These are phyloP conservation scores for Lophotriccus pileatus DNA, from an alignment of 2,797 vertebrate species.

Conservation along the genomic window DNA sequence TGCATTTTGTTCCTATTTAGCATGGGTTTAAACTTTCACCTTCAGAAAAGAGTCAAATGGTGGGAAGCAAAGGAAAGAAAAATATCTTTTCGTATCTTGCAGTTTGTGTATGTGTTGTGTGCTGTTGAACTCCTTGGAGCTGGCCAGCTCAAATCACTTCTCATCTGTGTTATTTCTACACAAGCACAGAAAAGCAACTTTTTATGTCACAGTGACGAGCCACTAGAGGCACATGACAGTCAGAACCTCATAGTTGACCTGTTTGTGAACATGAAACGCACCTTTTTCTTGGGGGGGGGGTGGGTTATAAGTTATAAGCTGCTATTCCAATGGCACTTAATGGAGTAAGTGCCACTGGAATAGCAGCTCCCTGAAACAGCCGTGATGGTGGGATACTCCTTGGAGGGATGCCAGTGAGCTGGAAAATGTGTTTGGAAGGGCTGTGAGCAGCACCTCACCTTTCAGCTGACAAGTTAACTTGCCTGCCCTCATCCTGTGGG, in stretches of 20 bases:
- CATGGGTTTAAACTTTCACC: background rate
- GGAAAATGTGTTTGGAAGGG: background rate
- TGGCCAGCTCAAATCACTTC: background rate
- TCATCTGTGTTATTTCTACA: background rate
- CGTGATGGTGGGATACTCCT: background rate
- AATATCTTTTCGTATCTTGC: background rate
- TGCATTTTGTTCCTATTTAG: background rate
- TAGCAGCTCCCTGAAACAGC: background rate
- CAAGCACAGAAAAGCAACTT: background rate
- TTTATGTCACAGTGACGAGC: background rate
- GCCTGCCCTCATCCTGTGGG: background rate
- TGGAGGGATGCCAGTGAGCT: background rate
- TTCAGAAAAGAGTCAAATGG: background rate
- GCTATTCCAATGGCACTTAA: too few relatives aligned
- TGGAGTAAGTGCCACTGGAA: background rate
- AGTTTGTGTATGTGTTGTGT: background rate
- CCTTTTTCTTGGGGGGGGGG: background rate
- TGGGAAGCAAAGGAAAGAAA: background rate
- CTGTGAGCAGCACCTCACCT: background rate
- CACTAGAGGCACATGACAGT: slow-evolving; percentile 43
- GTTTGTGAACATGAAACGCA: background rate
- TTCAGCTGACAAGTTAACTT: background rate
- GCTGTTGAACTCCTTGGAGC: background rate
- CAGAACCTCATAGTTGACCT: background rate
- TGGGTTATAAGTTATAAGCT: too few relatives aligned